Evolutionary conservation across 2,113 vertebrate genomes (phyloP), one percentile per base, ranked within the genome.

Genomic region (Stigmatopora nigra): DNA sequence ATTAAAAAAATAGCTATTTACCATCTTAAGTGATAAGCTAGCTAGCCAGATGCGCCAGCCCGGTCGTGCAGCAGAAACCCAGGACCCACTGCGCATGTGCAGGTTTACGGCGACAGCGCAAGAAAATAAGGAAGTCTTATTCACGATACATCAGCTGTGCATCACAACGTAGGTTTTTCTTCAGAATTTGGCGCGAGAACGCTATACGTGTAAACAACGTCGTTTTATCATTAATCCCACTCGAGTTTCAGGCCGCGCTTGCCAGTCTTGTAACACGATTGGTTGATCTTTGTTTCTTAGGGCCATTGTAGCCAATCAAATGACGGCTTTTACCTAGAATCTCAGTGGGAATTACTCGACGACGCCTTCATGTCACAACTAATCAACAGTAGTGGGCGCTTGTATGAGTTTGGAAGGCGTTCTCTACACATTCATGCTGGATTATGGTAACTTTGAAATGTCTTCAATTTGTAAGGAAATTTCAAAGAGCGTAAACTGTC

Each of bases 21-120:
- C 88, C 87, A 89, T 89, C 76, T 86, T 80, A 79, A 78, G 78
- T 65, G 78, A 63, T 87, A 69, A 80, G 81, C 79, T 83, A 83
- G 87, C 84, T 80, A 75, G 79, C 76, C 73, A 78, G 84, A 77
- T 71, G 69, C 72, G 82, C 87, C 87, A 84, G 80, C 81, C 69
- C 76, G 73, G 67, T 81, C 75, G 83, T 82, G 67, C 67, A 77
- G 79, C 84, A 78, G 53, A 79, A 71, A 64, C 86, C 47, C 31
- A 8, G 36, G 20, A 83, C 86, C 84, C 76, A 89, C 80, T 87
- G 87, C 88, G 83, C 82, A 55, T 20, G 59, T 19, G 59, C 38
- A n/a, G 75, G 74, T 64, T 16, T 64, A 60, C 80, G 79, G 64
- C 84, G 56, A 63, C 83, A 78, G 74, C 83, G 82, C 63, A 84